phyloP scores from a whole-genome alignment of 2,797 vertebrate genomes.

The Sebastolobus altivelis region DNA sequence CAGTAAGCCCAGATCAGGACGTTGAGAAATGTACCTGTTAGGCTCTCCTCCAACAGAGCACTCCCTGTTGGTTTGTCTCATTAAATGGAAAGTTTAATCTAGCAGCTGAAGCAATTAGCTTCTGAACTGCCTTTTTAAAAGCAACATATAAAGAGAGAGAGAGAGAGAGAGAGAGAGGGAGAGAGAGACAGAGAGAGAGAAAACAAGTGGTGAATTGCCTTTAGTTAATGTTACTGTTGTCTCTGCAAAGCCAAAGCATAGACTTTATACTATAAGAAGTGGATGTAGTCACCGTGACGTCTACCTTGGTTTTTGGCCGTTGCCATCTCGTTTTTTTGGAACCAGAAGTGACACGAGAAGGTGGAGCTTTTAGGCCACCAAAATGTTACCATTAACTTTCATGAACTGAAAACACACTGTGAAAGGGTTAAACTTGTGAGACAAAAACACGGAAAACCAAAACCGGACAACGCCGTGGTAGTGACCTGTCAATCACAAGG shows the following conservation, averaged over 20 bases:
- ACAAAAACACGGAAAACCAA: too few relatives aligned
- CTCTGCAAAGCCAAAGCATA: neutral
- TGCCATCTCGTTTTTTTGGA: too few relatives aligned
- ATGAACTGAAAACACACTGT: too few relatives aligned
- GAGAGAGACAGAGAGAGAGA: conserved; percentile 2
- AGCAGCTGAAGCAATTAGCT: conserved; percentile 67
- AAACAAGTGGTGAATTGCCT: conserved; percentile 10
- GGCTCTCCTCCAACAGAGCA: conserved; percentile 58
- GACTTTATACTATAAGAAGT: too few relatives aligned
- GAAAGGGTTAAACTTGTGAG: too few relatives aligned
- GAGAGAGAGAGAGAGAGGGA: neutral
- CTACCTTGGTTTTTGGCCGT: too few relatives aligned
- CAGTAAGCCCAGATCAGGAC: conserved; percentile 22
- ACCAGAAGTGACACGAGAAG: too few relatives aligned
- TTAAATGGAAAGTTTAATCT: conserved; percentile 74
- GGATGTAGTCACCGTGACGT: too few relatives aligned
- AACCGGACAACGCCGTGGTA: fast-evolving
- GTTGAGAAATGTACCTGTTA: conserved; percentile 55
- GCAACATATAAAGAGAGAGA: conserved; percentile 32
- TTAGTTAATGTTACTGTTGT: neutral
- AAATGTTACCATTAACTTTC: too few relatives aligned
- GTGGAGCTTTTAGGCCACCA: too few relatives aligned
- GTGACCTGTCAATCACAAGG: too few relatives aligned
- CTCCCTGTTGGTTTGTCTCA: conserved; percentile 62
- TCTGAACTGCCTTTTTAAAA: conserved; percentile 63